These are phyloP conservation scores for Sorex araneus DNA, from an alignment of 2,113 vertebrate species.

Conservation along the genomic window DNA sequence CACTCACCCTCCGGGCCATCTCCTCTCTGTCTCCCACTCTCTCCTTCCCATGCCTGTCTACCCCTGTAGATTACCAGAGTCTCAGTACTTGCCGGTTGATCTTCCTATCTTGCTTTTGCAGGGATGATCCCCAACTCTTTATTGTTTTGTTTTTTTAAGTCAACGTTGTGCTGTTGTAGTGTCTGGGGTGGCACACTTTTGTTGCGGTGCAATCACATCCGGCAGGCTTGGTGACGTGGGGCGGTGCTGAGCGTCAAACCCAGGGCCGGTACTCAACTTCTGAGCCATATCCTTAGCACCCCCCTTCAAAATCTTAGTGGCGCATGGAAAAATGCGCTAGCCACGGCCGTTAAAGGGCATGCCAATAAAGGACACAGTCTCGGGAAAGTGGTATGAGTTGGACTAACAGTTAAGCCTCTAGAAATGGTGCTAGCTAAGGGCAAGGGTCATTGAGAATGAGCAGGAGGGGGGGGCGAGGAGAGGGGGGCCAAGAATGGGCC, in stretches of 20 bases:
- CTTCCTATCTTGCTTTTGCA: neutral
- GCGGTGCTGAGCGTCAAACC: too few relatives aligned
- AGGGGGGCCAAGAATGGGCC: neutral
- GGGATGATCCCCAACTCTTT: neutral
- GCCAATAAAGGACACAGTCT: neutral
- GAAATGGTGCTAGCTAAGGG: neutral
- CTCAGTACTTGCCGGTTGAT: neutral
- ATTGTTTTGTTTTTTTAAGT: too few relatives aligned
- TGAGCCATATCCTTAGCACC: too few relatives aligned
- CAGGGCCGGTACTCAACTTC: too few relatives aligned
- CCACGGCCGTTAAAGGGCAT: neutral
- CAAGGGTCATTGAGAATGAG: neutral
- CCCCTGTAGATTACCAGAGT: neutral
- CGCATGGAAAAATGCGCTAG: neutral
- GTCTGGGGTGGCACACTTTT: too few relatives aligned
- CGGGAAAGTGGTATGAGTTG: neutral
- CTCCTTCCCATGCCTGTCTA: neutral
- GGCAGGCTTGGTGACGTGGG: too few relatives aligned
- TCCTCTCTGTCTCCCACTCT: neutral
- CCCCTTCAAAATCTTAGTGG: neutral
- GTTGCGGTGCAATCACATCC: too few relatives aligned
- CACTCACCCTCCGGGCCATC: neutral
- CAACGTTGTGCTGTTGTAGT: too few relatives aligned
- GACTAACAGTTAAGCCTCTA: neutral
- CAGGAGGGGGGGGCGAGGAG: neutral